Conservation (phyloP, 2,888 invertebrate species). For the Xiphydria camelus region DNA sequence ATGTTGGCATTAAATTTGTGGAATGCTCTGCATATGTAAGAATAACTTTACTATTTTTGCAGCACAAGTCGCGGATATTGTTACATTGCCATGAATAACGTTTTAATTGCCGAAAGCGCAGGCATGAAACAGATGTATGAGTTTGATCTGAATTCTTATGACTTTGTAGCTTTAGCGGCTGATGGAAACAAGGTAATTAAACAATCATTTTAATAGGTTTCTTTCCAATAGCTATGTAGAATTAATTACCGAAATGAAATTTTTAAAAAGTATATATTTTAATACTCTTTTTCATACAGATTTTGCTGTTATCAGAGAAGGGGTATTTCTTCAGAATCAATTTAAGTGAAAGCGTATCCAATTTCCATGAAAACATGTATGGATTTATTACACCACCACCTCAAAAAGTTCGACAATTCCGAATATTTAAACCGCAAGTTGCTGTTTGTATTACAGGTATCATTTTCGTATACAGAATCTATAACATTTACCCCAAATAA, state of each 20-base stretch:
- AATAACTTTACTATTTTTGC: too few relatives aligned
- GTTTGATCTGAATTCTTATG: slow-evolving; percentile 10
- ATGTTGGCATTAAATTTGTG: too few relatives aligned
- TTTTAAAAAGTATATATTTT: too few relatives aligned
- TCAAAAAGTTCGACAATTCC: slow-evolving; percentile 25
- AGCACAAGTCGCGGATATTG: slow-evolving; percentile 36
- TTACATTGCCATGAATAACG: slow-evolving; percentile 20
- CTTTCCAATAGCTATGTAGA: too few relatives aligned
- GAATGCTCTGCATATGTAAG: too few relatives aligned
- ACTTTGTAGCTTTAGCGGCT: slow-evolving; percentile 26
- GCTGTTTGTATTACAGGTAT: slow-evolving; percentile 38
- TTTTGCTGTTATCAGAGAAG: slow-evolving; percentile 31
- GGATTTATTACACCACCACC: slow-evolving; percentile 15
- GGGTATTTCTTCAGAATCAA: slow-evolving; percentile 22
- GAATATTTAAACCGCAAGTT: slow-evolving; percentile 32
- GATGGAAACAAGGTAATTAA: slow-evolving; percentile 26
- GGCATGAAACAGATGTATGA: slow-evolving; percentile 5
- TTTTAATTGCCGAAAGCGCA: slow-evolving; percentile 20
- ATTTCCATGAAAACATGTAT: slow-evolving; percentile 3
- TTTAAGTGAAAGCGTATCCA: slow-evolving; percentile 7
- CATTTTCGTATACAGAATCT: too few relatives aligned
- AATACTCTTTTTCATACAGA: slow-evolving; percentile 21
- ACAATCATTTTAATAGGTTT: too few relatives aligned
- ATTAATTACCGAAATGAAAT: neutral
- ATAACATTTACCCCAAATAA: too few relatives aligned